Evolutionary conservation across 1,140 invertebrate genomes (phyloP).

Genomic region (Capitella teleta): DNA sequence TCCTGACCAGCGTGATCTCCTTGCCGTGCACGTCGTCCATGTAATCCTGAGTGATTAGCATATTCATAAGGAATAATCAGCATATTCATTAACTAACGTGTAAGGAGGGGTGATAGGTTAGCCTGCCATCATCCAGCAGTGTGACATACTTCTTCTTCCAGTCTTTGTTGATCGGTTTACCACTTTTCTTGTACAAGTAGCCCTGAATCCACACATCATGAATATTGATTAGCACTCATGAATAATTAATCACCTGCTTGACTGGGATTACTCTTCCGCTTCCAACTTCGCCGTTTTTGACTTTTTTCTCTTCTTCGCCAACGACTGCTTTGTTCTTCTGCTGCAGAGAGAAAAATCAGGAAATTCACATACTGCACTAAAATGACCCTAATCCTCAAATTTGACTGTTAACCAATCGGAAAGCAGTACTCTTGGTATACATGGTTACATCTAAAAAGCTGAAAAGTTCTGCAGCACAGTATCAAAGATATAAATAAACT

Average conservation of each 20-base stretch:
- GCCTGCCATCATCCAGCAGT: conserved; percentile 77
- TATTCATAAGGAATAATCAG: too few species aligned
- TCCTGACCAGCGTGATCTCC: conserved; percentile 88
- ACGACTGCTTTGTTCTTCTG: conserved; percentile 78
- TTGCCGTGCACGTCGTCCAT: conserved; percentile 96
- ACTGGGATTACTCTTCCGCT: conserved; percentile 89
- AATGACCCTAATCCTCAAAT: too few species aligned
- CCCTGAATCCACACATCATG: conserved; percentile 53
- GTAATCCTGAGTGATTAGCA: too few species aligned
- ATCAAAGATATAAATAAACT: too few species aligned
- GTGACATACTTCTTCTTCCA: conserved; percentile 99
- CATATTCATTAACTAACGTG: conserved; percentile 68
- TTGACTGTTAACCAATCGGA: too few species aligned
- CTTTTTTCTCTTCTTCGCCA: conserved; percentile 56
- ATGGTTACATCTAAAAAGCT: too few species aligned
- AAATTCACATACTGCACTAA: too few species aligned
- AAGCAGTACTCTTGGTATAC: too few species aligned
- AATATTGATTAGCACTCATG: conserved; percentile 5
- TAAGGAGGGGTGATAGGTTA: conserved; percentile 91
- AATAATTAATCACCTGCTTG: conserved; percentile 56
- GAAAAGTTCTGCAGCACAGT: too few species aligned
- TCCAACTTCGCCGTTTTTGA: conserved; percentile 60
- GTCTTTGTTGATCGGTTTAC: conserved; percentile 89
- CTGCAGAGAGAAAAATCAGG: conserved; percentile 2
- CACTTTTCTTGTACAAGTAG: conserved; percentile 90